phyloP scores from a whole-genome alignment of 1,140 invertebrate species.

The Atta texana region DNA sequence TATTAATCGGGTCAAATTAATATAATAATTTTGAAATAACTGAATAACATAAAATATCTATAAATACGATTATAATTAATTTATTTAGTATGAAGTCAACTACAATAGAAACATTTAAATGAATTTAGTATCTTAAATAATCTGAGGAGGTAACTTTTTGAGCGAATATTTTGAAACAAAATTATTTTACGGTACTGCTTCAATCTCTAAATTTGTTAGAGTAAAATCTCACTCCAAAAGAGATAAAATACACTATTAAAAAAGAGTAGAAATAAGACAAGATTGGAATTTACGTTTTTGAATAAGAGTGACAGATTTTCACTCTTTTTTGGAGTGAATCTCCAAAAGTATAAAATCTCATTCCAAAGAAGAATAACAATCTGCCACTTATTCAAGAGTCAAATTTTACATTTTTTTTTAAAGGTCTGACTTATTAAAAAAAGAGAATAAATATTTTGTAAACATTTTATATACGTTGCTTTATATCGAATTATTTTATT shows the following conservation, averaged over 20 bases:
- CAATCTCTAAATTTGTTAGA: too few species aligned
- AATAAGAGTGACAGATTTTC: too few species aligned
- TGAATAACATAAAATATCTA: background rate
- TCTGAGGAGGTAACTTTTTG: background rate
- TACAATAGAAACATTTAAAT: background rate
- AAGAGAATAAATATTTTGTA: constrained; percentile 8
- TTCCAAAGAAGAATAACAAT: too few species aligned
- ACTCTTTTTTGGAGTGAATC: too few species aligned
- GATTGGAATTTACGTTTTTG: too few species aligned
- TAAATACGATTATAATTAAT: background rate
- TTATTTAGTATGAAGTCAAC: background rate
- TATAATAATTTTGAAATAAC: background rate
- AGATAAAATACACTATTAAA: too few species aligned
- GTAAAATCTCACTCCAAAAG: too few species aligned
- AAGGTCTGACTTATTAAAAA: background rate
- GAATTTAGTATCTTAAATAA: background rate
- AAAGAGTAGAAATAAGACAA: too few species aligned
- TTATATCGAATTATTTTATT: background rate
- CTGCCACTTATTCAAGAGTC: too few species aligned
- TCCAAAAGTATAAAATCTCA: too few species aligned
- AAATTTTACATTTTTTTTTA: too few species aligned
- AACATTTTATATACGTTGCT: background rate
- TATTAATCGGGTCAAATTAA: background rate
- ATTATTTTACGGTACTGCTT: background rate
- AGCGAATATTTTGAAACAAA: background rate